Base-by-base conservation (phyloP, 2,113 vertebrate species). In the Chionis minor region DNA sequence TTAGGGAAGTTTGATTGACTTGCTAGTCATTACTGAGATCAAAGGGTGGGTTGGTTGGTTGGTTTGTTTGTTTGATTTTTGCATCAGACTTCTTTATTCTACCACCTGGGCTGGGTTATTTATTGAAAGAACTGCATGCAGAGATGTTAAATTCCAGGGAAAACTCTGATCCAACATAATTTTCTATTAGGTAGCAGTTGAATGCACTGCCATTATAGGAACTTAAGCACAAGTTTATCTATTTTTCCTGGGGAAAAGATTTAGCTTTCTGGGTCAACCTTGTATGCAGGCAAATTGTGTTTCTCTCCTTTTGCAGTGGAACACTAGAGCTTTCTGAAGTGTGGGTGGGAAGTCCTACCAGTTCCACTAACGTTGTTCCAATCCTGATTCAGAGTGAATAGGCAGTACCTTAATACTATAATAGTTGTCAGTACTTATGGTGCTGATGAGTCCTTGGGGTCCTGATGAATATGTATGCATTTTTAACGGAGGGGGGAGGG, bases 121-220 rank as follows among this genome's bases (percentile, higher is more conserved):
- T 95, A 81, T 72, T 96, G 88, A 82, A 97, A 94, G 72, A 94
- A 32, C 61, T 86, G 44, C 95, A 95, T 21, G 86, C 88, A 95
- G 88, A 87, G 94, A 94, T 92, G 96, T 86, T 92, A 94, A 95
- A 91, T 96, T 96, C 88, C 77, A 88, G 88, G 81, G 77, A 84
- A 94, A 95, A 92, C 61, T 94, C 86, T 58, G 91, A 95, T 96
- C 92, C 94, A 91, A 35, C 96, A 87, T 97, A 80, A 91, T 71
- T 87, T 70, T 75, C 92, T 81, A n/a, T 94, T 94, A 94, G 81
- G 88, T 61, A 87, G 85, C 86, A 91, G 88, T 23, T 94, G 95
- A 96, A 83, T 89, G 88, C 82, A 61, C 67, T 94, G 82, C 90
- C 61, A 45, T 78, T 75, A 44, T 45, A 74, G 86, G 86, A 75